These are phyloP conservation scores for Cydia pomonella DNA, from an alignment of 1,140 invertebrate genomes.

Conservation along the genomic window DNA sequence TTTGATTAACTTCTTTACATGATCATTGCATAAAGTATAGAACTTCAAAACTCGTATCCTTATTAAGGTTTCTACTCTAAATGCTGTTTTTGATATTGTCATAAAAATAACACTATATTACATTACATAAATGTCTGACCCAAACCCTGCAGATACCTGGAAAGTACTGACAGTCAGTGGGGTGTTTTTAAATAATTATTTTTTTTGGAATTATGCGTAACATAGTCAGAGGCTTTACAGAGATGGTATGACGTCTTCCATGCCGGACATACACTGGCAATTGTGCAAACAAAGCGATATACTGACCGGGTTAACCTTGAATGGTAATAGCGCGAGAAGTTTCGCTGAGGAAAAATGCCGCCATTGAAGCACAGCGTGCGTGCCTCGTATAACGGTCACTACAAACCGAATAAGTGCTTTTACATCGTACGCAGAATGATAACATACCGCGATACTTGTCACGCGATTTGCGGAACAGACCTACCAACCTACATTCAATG, in stretches of 20 bases:
- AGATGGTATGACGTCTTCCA: conserved; percentile 35
- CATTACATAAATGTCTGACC: too few relatives aligned
- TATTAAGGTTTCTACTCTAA: too few relatives aligned
- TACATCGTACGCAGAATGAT: conserved; percentile 74
- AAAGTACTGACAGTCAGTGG: too few relatives aligned
- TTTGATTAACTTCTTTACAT: too few relatives aligned
- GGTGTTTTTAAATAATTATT: too few relatives aligned
- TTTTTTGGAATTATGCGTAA: not conserved
- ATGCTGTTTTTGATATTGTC: too few relatives aligned
- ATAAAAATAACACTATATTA: too few relatives aligned
- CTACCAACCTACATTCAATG: conserved; percentile 60
- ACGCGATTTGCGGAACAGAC: conserved; percentile 63
- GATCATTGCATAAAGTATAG: too few relatives aligned
- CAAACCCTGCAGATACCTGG: too few relatives aligned
- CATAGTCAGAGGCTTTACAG: not conserved
- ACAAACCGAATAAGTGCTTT: conserved; percentile 76
- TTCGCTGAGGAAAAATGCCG: conserved; percentile 76
- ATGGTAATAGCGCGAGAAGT: conserved; percentile 75
- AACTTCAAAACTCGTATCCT: too few relatives aligned
- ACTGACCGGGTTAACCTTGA: conserved; percentile 78
- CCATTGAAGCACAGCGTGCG: conserved; percentile 77
- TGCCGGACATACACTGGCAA: conserved; percentile 50
- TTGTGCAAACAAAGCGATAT: conserved; percentile 72
- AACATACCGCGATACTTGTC: conserved; percentile 70
- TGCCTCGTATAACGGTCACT: conserved; percentile 74